Conservation (phyloP, 1,140 invertebrate species). For the Drosophila carrolli region DNA sequence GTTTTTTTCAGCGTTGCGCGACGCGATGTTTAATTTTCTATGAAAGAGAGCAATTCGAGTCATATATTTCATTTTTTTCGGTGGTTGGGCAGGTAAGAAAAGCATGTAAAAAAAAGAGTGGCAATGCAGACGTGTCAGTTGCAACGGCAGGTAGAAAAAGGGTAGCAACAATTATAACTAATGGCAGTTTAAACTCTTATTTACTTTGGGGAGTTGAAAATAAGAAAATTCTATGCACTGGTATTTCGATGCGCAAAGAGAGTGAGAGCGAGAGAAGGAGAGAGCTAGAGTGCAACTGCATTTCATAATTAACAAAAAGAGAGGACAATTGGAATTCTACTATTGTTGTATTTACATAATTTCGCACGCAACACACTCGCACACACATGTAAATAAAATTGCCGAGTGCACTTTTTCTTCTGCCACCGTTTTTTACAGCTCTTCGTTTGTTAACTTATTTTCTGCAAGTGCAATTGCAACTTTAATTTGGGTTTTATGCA, state of each 20-base stretch:
- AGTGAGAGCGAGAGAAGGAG: slow-evolving; percentile 2
- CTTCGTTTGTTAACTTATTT: slow-evolving; percentile 28
- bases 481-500: slow-evolving; percentile 47
- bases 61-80: slow-evolving; percentile 28
- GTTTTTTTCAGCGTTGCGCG: slow-evolving; percentile 34
- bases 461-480: slow-evolving; percentile 37
- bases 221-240: slow-evolving; percentile 52
- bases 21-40: slow-evolving; percentile 56
- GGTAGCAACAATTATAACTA: slow-evolving; percentile 8
- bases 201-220: background rate
- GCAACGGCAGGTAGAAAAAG: slow-evolving; percentile 19
- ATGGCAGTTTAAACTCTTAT: background rate
- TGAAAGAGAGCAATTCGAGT: slow-evolving; percentile 59
- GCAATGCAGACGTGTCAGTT: slow-evolving; percentile 46
- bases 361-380: slow-evolving; percentile 51
- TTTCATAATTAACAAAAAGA: slow-evolving; percentile 46
- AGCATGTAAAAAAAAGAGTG: slow-evolving; percentile 38
- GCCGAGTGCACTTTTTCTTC: slow-evolving; percentile 64
- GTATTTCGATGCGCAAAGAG: slow-evolving; percentile 37
- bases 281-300: slow-evolving; percentile 36
- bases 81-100: slow-evolving; percentile 61
- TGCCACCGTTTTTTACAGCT: slow-evolving; percentile 27
- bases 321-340: slow-evolving; percentile 68
- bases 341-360: slow-evolving; percentile 78
- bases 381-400: slow-evolving; percentile 28